Base-by-base conservation (phyloP, 1,140 invertebrate species). In the Chrysoperla carnea region DNA sequence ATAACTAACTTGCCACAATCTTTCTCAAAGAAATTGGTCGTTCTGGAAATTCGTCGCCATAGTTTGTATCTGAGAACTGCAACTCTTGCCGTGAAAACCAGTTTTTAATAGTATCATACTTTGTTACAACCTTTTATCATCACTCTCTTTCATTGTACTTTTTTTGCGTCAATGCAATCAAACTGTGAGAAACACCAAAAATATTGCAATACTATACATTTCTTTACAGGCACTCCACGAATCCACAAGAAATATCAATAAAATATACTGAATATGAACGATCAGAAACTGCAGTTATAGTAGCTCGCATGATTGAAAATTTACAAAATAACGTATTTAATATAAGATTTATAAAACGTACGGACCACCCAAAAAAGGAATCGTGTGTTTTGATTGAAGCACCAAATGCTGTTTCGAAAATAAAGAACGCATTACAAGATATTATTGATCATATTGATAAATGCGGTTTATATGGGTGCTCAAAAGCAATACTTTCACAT, bases 401-500 rank as follows among this genome's bases (percentile, higher is more conserved):
- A 23, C 2, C 17, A 3, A 23, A 23, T 23, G 2, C 17, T 3
- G 17, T 23, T 23, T 3, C 17, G 17, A 23, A 23, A 23, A 23
- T 72, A 0, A 54, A 44, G 5, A 57, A 54, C 27, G 54, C 69
- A 47, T 42, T 72, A 3, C 9, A 6, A 3, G 55, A 63, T 6
- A 59, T 73, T 41, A 48, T 57, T 23, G 51, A 55, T 17, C 65
- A 70, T 42, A 49, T 76, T 35, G 11, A 57, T 3, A 64, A 68
- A 23, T 54, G 74, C 36, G 75, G 76, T n/a, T 48, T 70, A 13
- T 81, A 73, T 51, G 70, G 73, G 0, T 73, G 70, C 0, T 59
- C 55, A 15, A 64, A 74, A 43, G 62, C 69, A 7, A 58, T 75
- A 6, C 50, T 79, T 0, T 59, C 70, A 4, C 60, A 70, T 14